A percentile compares a stretch with the other conserved stretches of the same genome.
These are phyloP conservation scores for Campylomormyrus numenius DNA, from an alignment of 2,113 vertebrate genomes.

Conservation along the genomic window DNA sequence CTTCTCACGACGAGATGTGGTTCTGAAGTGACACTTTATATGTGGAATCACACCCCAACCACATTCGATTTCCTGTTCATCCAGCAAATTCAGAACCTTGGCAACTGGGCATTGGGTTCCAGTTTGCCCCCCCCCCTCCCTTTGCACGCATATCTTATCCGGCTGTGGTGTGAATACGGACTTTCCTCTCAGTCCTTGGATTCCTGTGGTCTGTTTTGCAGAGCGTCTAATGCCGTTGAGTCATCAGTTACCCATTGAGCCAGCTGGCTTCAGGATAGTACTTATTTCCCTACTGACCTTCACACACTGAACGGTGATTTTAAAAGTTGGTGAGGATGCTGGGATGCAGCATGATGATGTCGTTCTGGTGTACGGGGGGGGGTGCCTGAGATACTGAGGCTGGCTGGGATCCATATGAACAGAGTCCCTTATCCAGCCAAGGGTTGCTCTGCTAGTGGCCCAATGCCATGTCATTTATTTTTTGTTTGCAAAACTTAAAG, in stretches of 20 bases:
- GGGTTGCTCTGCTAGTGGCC: neutral
- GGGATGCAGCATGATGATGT: neutral
- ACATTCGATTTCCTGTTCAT: neutral
- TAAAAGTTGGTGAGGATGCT: neutral
- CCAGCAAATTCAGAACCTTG: neutral
- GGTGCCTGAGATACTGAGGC: no score
- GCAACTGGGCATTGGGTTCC: neutral
- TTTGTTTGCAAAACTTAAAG: slow-evolving; percentile 4
- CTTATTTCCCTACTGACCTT: neutral
- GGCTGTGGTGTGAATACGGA: neutral
- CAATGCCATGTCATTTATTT: neutral
- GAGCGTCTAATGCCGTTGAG: neutral
- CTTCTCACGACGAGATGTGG: neutral
- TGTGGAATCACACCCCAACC: neutral
- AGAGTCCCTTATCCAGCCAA: neutral
- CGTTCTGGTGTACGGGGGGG: neutral
- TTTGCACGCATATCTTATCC: neutral
- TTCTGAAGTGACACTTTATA: neutral
- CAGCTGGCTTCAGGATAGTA: neutral
- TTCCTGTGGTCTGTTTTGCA: neutral
- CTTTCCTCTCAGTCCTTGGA: neutral
- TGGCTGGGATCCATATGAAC: neutral
- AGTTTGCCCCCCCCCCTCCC: neutral
- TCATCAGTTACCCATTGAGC: neutral
- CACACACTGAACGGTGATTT: neutral